Conservation (phyloP, 2,888 invertebrate species). For the Parasteatoda lunata region DNA sequence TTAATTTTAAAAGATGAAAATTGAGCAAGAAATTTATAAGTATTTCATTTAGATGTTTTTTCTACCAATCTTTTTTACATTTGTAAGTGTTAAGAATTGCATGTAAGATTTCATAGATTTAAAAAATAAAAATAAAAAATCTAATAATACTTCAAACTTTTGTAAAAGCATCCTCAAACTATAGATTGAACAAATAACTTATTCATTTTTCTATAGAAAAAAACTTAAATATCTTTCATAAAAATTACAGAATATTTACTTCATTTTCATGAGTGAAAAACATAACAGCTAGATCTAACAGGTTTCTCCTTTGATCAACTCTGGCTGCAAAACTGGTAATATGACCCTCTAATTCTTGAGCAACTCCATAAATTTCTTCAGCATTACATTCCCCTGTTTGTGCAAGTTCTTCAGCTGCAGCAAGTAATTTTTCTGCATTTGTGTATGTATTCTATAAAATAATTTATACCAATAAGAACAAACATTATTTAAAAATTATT, state of each 20-base stretch:
- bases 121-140: background rate
- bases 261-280: conserved; percentile 98
- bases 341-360: conserved; percentile 92
- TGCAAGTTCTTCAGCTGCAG: conserved; percentile 96
- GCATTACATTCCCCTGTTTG: conserved; percentile 97
- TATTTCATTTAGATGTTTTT: too few relatives aligned
- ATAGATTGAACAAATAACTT: background rate
- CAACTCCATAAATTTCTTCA: conserved; percentile 95
- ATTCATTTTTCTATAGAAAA: too few relatives aligned
- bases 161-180: background rate
- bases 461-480: background rate
- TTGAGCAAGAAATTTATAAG: too few relatives aligned
- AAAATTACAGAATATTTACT: conserved; percentile 75
- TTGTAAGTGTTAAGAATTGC: too few relatives aligned
- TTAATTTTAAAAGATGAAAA: too few relatives aligned
- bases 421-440: conserved; percentile 95
- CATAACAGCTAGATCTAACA: conserved; percentile 93
- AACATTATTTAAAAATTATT: background rate
- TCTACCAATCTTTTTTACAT: too few relatives aligned
- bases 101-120: background rate
- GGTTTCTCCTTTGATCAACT: conserved; percentile 90
- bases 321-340: conserved; percentile 95
- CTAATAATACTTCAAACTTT: background rate
- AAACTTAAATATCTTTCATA: too few relatives aligned
- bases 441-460: conserved; percentile 92